Conservation (phyloP, 1,140 invertebrate species). For the Olivierus martensii region DNA sequence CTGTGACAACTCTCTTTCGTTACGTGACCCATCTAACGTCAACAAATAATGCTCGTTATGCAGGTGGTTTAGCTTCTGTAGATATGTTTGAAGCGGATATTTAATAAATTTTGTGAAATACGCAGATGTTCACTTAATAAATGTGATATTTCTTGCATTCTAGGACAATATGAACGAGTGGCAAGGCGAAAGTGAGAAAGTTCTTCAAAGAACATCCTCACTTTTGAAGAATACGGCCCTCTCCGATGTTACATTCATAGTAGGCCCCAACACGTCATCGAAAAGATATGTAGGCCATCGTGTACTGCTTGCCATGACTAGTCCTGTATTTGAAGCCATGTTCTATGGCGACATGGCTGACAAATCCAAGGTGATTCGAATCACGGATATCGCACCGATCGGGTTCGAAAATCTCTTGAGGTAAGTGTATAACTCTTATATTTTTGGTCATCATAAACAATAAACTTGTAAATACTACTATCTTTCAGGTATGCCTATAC, state of each 20-base stretch:
- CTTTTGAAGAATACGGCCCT: constrained; percentile 25
- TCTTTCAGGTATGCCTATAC: constrained; percentile 15
- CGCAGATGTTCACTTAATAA: too few relatives aligned
- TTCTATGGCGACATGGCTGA: constrained; percentile 28
- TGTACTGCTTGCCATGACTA: constrained; percentile 25
- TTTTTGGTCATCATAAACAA: background rate
- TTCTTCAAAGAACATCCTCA: constrained; percentile 17
- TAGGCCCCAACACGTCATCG: constrained; percentile 23
- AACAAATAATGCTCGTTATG: too few relatives aligned
- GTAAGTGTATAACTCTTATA: constrained; percentile 3
- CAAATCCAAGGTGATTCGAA: constrained; percentile 25
- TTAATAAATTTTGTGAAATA: too few relatives aligned
- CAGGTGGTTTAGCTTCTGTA: too few relatives aligned
- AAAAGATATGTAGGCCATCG: constrained; percentile 26
- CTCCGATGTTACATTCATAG: constrained; percentile 26
- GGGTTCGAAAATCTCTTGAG: constrained; percentile 25
- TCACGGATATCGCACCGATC: constrained; percentile 24
- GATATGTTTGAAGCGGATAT: too few relatives aligned
- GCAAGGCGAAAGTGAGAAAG: constrained; percentile 13
- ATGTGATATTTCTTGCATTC: too few relatives aligned
- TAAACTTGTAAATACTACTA: background rate
- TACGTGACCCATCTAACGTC: too few relatives aligned
- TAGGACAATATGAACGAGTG: too few relatives aligned
- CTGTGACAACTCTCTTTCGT: too few relatives aligned
- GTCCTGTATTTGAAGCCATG: constrained; percentile 25